These are phyloP conservation scores for Sceloporus tristichus DNA, from an alignment of 2,113 vertebrate species.

Conservation along the genomic window DNA sequence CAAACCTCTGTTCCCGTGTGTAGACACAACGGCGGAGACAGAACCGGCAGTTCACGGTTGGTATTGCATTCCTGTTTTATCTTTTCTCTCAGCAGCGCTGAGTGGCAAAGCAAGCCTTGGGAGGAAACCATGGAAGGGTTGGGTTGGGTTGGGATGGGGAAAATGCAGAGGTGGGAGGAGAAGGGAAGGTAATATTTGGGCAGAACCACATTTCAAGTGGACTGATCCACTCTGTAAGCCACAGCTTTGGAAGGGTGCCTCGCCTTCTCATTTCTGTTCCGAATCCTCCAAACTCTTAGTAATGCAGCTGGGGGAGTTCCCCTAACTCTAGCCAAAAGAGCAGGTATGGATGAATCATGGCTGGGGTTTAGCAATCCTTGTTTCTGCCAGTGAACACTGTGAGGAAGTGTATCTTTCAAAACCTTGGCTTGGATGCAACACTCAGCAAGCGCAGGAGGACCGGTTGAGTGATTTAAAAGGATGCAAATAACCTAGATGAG, in stretches of 20 bases:
- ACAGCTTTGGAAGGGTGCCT: slow-evolving; percentile 61
- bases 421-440: too few relatives aligned
- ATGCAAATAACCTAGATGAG: too few relatives aligned
- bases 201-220: slow-evolving; percentile 63
- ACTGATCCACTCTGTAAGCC: slow-evolving; percentile 12
- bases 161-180: neutral
- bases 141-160: neutral
- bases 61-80: slow-evolving; percentile 87
- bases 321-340: rapidly evolving
- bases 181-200: slow-evolving; percentile 8
- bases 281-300: too few relatives aligned
- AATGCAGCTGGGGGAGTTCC: neutral
- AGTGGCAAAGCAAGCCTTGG: slow-evolving; percentile 85
- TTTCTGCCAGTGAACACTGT: too few relatives aligned
- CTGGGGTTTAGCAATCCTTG: neutral
- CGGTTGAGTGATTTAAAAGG: too few relatives aligned
- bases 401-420: too few relatives aligned
- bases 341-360: neutral
- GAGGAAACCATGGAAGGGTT: neutral
- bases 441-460: too few relatives aligned
- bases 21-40: slow-evolving; percentile 89
- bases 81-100: slow-evolving; percentile 82
- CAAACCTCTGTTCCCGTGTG: slow-evolving; percentile 88
- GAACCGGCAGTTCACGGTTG: slow-evolving; percentile 89
- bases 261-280: slow-evolving; percentile 70